Evolutionary conservation across 2,888 invertebrate genomes (phyloP).

Genomic region (Aporophyla nigra): DNA sequence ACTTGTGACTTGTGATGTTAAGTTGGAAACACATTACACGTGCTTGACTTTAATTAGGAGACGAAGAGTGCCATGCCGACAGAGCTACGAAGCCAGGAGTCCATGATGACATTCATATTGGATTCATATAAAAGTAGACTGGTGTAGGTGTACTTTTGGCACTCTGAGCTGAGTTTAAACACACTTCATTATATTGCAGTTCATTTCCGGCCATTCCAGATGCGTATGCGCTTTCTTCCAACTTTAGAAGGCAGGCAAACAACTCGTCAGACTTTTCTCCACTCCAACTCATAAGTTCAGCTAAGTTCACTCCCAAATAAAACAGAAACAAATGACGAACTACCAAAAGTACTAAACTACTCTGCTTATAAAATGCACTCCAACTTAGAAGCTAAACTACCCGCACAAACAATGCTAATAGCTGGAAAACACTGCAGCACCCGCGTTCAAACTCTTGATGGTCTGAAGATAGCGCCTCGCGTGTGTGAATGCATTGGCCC

Average conservation of each 20-base stretch:
- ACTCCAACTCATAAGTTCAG: conserved; percentile 2
- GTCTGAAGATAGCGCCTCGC: conserved; percentile 47
- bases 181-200: background rate
- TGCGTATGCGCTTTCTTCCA: background rate
- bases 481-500: conserved; percentile 61
- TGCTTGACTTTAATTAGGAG: conserved; percentile 36
- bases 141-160: background rate
- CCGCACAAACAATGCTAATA: conserved; percentile 54
- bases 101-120: background rate
- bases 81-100: background rate
- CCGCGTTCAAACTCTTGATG: conserved; percentile 39
- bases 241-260: background rate
- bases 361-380: conserved; percentile 24
- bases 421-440: conserved; percentile 37
- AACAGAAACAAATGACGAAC: conserved; percentile 22
- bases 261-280: background rate
- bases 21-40: conserved; percentile 28
- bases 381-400: conserved; percentile 24
- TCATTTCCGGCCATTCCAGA: background rate
- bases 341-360: conserved; percentile 16
- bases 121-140: background rate
- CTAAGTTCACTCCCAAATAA: conserved; percentile 20
- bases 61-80: background rate
- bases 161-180: background rate
- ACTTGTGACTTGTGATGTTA: conserved; percentile 21